phyloP scores from a whole-genome alignment of 2,797 vertebrate genomes.

The Pelodytes ibericus region DNA sequence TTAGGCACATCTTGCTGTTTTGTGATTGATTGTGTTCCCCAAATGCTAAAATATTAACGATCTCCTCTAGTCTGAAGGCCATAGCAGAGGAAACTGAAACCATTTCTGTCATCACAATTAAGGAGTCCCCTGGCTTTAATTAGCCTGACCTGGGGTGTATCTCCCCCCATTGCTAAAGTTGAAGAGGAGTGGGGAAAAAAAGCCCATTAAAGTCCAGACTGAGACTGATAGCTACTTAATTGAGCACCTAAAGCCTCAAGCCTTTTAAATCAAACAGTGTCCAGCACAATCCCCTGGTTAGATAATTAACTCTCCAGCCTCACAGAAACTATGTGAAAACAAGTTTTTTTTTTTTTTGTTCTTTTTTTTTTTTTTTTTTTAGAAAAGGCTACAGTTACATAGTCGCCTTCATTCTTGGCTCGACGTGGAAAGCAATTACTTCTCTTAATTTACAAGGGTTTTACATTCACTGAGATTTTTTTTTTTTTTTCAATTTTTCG shows the following conservation, averaged over 20 bases:
- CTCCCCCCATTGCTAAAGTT: slow-evolving; percentile 80
- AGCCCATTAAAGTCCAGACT: slow-evolving; percentile 95
- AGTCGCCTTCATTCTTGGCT: slow-evolving; percentile 63
- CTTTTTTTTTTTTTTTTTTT: slow-evolving; percentile 38
- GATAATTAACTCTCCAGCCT: slow-evolving; percentile 87
- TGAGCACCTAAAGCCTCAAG: slow-evolving; percentile 94
- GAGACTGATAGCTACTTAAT: slow-evolving; percentile 97
- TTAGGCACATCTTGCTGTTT: slow-evolving; percentile 77
- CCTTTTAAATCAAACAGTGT: slow-evolving; percentile 97
- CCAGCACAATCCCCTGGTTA: slow-evolving; percentile 85
- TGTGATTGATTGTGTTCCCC: slow-evolving; percentile 83
- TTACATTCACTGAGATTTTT: slow-evolving; percentile 54
- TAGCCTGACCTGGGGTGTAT: slow-evolving; percentile 90
- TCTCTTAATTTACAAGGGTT: slow-evolving; percentile 52
- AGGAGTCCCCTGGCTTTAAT: slow-evolving; percentile 97
- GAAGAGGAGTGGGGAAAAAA: slow-evolving; percentile 73
- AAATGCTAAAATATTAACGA: slow-evolving; percentile 83
- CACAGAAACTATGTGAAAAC: slow-evolving; percentile 67
- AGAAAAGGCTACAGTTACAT: slow-evolving; percentile 68
- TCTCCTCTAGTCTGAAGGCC: slow-evolving; percentile 76
- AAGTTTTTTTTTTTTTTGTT: slow-evolving; percentile 61
- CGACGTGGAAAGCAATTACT: slow-evolving; percentile 61
- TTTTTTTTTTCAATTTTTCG: slow-evolving; percentile 49
- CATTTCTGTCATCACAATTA: slow-evolving; percentile 96
- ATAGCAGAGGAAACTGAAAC: slow-evolving; percentile 83